Conservation (phyloP, 2,797 vertebrate species). For the Phoxinus dragarum region DNA sequence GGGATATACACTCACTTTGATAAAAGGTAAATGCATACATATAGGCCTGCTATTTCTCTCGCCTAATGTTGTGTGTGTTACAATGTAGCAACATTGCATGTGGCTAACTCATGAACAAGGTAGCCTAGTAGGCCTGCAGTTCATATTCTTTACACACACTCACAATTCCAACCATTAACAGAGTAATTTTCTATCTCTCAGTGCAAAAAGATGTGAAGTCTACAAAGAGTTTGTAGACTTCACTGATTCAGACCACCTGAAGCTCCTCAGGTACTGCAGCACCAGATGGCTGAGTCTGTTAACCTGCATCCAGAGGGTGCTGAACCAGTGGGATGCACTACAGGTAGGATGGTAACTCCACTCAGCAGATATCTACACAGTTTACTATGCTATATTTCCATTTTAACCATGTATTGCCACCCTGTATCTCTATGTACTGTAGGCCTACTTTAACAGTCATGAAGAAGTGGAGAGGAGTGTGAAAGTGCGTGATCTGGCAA, state of each 20-base stretch:
- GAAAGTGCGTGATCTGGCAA: constrained; percentile 34
- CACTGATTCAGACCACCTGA: constrained; percentile 32
- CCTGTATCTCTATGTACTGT: constrained; percentile 9
- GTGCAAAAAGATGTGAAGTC: constrained; percentile 49
- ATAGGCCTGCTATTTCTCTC: no score
- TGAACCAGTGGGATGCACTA: neutral
- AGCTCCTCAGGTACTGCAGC: constrained; percentile 50
- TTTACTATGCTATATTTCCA: constrained; percentile 11
- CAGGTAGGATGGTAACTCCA: constrained; percentile 38
- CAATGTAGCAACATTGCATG: no score
- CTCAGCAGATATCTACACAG: constrained; percentile 26
- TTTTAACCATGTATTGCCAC: neutral
- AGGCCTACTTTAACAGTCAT: constrained; percentile 40
- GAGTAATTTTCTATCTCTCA: constrained; percentile 23
- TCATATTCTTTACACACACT: no score
- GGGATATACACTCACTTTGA: no score
- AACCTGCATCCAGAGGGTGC: no score
- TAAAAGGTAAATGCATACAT: no score
- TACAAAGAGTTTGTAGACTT: constrained; percentile 51
- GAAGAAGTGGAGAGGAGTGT: constrained; percentile 21
- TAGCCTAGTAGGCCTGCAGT: no score
- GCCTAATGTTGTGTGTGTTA: no score
- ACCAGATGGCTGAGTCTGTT: constrained; percentile 30
- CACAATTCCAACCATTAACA: neutral
- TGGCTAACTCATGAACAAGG: no score